These are phyloP conservation scores for Torymus aiolomorphi DNA, from an alignment of 2,888 invertebrate species.

Conservation along the genomic window DNA sequence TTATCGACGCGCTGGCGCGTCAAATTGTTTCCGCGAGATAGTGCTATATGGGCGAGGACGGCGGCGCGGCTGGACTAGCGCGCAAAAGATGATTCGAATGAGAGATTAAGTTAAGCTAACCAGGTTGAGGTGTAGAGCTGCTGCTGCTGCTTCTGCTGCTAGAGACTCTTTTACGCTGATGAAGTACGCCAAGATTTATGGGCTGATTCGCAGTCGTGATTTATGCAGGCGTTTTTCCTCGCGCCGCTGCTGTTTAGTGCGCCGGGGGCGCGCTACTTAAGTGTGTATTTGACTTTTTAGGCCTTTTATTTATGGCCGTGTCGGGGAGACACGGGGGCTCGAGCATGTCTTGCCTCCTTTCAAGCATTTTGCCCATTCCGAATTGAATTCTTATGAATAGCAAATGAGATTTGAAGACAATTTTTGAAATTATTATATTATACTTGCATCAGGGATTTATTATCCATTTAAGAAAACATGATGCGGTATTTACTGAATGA, in stretches of 20 bases:
- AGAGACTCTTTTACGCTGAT: constrained; percentile 46
- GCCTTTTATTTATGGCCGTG: too few relatives aligned
- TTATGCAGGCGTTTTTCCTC: constrained; percentile 33
- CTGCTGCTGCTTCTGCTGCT: not conserved
- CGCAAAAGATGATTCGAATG: constrained; percentile 44
- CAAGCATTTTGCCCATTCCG: too few relatives aligned
- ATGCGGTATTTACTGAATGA: too few relatives aligned
- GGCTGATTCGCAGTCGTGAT: constrained; percentile 38
- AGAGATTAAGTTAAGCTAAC: constrained; percentile 48
- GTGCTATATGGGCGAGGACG: not conserved
- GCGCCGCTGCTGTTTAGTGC: constrained; percentile 9
- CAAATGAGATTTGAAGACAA: too few relatives aligned
- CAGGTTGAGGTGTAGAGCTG: not conserved
- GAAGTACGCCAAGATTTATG: constrained; percentile 47
- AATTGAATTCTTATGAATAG: too few relatives aligned
- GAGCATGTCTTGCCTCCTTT: too few relatives aligned
- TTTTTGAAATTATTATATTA: too few relatives aligned
- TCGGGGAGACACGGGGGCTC: too few relatives aligned
- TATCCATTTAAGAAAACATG: too few relatives aligned
- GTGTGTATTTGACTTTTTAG: constrained; percentile 9
- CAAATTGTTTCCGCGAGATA: constrained; percentile 52
- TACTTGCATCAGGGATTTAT: too few relatives aligned
- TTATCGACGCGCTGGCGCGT: constrained; percentile 47
- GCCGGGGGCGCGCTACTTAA: not conserved
- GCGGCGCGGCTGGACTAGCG: too few relatives aligned